Evolutionary conservation across 2,797 vertebrate species (phyloP).

Genomic region (Euphonia xanthogaster): DNA sequence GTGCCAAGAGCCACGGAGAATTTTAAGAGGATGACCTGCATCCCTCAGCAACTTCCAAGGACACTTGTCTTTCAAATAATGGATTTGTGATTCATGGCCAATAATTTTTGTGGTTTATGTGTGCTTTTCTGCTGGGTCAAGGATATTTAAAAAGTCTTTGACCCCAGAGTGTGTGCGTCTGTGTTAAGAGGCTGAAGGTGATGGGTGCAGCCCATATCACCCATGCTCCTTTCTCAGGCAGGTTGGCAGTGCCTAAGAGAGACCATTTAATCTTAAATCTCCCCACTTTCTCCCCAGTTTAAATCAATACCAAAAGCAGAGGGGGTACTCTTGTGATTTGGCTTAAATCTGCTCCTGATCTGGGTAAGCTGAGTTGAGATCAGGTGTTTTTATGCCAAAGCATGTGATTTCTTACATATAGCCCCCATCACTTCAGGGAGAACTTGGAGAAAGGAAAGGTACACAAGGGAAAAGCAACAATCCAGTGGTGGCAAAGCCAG

Average conservation of each 20-base stretch:
- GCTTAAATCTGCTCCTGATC: not conserved
- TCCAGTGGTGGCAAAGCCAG: not conserved
- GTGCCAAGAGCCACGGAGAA: rapidly evolving
- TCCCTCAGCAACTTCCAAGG: not conserved
- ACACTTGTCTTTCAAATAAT: not conserved
- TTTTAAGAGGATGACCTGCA: not conserved
- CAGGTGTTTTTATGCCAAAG: not conserved
- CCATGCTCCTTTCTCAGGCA: rapidly evolving
- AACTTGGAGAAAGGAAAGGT: not conserved
- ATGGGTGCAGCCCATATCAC: not conserved
- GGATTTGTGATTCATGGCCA: not conserved
- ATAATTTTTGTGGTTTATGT: not conserved
- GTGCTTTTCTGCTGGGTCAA: not conserved
- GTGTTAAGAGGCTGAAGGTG: not conserved
- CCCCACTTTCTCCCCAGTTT: not conserved
- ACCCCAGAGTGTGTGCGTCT: rapidly evolving
- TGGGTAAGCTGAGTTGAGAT: not conserved
- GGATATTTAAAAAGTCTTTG: not conserved
- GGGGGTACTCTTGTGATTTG: not conserved
- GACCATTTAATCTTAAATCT: not conserved
- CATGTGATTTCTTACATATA: not conserved
- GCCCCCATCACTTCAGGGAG: not conserved
- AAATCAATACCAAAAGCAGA: not conserved
- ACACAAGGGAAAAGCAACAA: not conserved
- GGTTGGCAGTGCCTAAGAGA: not conserved